Conservation (phyloP, 2,888 invertebrate genomes). For the Bellardia pandia region DNA sequence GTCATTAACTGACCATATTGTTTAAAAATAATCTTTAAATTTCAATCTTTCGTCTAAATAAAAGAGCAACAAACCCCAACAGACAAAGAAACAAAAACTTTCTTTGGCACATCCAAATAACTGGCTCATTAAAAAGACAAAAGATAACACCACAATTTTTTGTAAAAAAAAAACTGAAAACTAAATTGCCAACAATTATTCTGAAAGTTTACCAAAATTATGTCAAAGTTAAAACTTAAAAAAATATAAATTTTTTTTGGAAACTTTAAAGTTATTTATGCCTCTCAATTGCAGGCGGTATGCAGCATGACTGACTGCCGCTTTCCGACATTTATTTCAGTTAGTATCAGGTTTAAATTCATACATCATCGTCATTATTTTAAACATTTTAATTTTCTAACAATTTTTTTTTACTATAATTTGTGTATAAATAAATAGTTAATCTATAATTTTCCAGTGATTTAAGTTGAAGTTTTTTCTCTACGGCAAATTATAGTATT, state of each 20-base stretch:
- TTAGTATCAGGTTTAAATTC: conserved; percentile 28
- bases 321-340: conserved; percentile 5
- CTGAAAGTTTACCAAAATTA: conserved; percentile 26
- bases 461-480: conserved; percentile 24
- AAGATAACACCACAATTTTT: background rate
- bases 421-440: conserved; percentile 52
- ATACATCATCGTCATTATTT: conserved; percentile 44
- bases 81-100: background rate
- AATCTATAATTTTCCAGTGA: conserved; percentile 55
- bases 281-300: conserved; percentile 9
- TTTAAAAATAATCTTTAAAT: conserved; percentile 23
- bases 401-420: conserved; percentile 13
- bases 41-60: conserved; percentile 15
- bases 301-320: background rate
- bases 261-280: background rate
- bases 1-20: conserved; percentile 39
- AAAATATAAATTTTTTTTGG: background rate
- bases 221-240: conserved; percentile 15
- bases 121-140: background rate
- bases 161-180: background rate
- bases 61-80: background rate
- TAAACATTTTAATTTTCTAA: conserved; percentile 36
- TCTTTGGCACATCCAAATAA: background rate
- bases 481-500: conserved; percentile 56
- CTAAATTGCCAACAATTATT: conserved; percentile 30